phyloP scores from a whole-genome alignment of 2,113 vertebrate species.

The Grantiella picta region DNA sequence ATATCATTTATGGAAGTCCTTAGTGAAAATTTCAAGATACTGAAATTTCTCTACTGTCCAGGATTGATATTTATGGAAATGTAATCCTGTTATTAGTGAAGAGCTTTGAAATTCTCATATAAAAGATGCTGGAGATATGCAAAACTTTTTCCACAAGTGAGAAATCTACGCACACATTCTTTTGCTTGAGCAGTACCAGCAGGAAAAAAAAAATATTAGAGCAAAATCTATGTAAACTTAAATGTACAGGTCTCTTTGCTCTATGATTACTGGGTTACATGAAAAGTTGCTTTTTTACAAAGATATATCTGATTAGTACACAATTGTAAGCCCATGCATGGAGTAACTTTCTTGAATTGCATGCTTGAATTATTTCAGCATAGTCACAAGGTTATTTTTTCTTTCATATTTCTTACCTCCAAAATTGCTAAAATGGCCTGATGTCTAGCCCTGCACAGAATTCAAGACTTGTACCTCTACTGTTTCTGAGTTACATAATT shows the following conservation, averaged over 20 bases:
- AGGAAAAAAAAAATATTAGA: background rate
- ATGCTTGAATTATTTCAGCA: background rate
- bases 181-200: background rate
- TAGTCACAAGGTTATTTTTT: background rate
- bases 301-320: background rate
- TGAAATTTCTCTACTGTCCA: background rate
- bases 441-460: background rate
- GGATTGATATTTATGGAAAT: background rate
- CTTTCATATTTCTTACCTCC: background rate
- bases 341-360: background rate
- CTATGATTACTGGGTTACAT: background rate
- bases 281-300: background rate
- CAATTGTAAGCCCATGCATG: background rate
- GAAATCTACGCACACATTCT: background rate
- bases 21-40: background rate
- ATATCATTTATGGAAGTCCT: background rate
- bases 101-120: background rate
- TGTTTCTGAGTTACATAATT: background rate
- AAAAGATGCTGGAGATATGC: background rate
- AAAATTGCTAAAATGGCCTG: background rate
- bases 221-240: background rate
- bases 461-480: background rate
- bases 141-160: background rate
- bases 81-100: background rate
- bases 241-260: background rate